Evolutionary conservation across 2,113 vertebrate species (phyloP).

Genomic region (Desmodus rotundus): DNA sequence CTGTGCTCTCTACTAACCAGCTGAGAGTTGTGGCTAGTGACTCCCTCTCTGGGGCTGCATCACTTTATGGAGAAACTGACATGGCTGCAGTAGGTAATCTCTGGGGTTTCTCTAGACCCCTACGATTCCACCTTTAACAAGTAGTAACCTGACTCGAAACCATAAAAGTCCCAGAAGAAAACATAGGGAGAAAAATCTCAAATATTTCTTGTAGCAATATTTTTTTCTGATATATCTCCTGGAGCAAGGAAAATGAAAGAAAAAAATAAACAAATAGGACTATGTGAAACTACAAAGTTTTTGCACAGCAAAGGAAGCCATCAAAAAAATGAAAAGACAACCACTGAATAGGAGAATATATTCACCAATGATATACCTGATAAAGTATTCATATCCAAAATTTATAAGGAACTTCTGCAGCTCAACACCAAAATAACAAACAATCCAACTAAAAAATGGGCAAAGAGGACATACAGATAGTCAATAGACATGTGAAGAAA

Average conservation of each 20-base stretch:
- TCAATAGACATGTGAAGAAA: neutral
- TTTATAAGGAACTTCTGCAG: neutral
- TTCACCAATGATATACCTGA: neutral
- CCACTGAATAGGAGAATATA: neutral
- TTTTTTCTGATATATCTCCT: neutral
- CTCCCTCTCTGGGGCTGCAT: accelerated
- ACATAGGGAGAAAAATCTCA: neutral
- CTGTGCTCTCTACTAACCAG: neutral
- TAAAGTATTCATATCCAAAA: neutral
- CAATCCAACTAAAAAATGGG: neutral
- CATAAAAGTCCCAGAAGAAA: neutral
- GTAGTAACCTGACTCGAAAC: neutral
- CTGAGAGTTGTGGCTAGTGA: accelerated
- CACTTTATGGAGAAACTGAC: accelerated
- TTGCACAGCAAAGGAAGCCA: neutral
- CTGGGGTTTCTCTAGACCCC: accelerated
- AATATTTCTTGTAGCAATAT: neutral
- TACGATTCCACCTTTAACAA: accelerated
- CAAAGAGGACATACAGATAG: neutral
- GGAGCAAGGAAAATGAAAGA: neutral
- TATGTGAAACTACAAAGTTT: neutral
- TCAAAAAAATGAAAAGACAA: neutral
- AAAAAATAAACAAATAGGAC: neutral
- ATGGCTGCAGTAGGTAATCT: accelerated
- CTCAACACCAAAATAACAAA: neutral